Percentiles rank a stretch among this genome's conserved stretches.
Conservation (phyloP, 2,113 vertebrate genomes). For the Heteronetta atricapilla region DNA sequence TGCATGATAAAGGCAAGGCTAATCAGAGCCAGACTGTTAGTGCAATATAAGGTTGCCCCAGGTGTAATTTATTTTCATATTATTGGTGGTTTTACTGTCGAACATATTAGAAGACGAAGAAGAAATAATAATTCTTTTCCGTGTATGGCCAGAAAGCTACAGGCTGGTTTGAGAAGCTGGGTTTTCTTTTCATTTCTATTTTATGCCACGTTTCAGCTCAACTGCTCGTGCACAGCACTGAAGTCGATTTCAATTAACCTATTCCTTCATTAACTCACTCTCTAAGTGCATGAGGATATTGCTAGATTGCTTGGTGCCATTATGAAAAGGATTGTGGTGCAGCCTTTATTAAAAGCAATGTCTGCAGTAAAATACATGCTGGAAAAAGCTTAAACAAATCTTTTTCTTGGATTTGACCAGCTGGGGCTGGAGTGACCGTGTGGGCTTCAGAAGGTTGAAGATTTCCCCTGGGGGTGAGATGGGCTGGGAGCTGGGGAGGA, state of each 20-base stretch:
- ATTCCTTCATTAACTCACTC: conserved; percentile 68
- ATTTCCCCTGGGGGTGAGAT: background rate
- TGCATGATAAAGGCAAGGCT: conserved; percentile 84
- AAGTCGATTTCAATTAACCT: conserved; percentile 69
- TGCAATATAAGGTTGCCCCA: conserved; percentile 81
- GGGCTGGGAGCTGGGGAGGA: background rate
- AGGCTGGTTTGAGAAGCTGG: conserved; percentile 24
- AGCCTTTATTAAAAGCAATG: conserved; percentile 58
- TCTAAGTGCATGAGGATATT: conserved; percentile 65
- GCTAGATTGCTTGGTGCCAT: conserved; percentile 40
- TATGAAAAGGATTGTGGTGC: conserved; percentile 57
- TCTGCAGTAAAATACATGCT: conserved; percentile 21
- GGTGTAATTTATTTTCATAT: conserved; percentile 82
- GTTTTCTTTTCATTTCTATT: conserved; percentile 70
- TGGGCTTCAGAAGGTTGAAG: background rate
- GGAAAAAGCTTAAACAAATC: conserved; percentile 57
- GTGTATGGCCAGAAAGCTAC: conserved; percentile 54
- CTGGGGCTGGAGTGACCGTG: background rate
- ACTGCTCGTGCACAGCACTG: background rate
- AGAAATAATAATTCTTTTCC: conserved; percentile 71
- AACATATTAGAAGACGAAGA: conserved; percentile 72
- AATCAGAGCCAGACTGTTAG: conserved; percentile 85
- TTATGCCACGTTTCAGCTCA: conserved; percentile 56
- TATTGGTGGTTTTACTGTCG: conserved; percentile 74
- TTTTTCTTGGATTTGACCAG: conserved; percentile 60